phyloP scores from a whole-genome alignment of 2,113 vertebrate genomes.

The Ovibos moschatus region DNA sequence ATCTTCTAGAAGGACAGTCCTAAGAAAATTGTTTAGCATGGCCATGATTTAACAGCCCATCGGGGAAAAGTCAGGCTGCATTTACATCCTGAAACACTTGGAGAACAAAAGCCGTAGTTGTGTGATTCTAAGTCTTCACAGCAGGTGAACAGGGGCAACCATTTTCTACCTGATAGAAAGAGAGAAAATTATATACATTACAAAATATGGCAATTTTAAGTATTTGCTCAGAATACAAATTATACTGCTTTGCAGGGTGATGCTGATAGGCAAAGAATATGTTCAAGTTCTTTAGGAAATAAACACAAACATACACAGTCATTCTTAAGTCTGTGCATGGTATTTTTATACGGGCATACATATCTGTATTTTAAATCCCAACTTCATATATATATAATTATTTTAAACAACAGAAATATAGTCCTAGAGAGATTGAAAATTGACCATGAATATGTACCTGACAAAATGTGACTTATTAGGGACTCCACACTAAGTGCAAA shows the following conservation, averaged over 20 bases:
- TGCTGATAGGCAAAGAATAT: background rate
- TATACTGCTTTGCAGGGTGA: background rate
- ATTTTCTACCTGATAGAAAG: conserved; percentile 85
- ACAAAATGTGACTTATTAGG: background rate
- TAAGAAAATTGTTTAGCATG: conserved; percentile 78
- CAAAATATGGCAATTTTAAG: conserved; percentile 51
- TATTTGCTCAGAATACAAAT: background rate
- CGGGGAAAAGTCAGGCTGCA: conserved; percentile 74
- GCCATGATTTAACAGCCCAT: conserved; percentile 87
- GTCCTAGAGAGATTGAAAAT: background rate
- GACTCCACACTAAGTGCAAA: background rate
- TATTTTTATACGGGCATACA: background rate
- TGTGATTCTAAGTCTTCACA: conserved; percentile 80
- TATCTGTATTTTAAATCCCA: background rate
- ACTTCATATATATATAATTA: background rate
- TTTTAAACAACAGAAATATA: background rate
- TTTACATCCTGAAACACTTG: conserved; percentile 90
- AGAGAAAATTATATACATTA: conserved; percentile 71
- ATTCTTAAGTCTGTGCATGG: background rate
- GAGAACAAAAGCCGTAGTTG: conserved; percentile 43
- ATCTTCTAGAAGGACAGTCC: conserved; percentile 83
- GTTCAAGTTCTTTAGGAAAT: background rate
- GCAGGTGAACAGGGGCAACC: conserved; percentile 75
- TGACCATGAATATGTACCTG: background rate
- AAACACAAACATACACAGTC: background rate